A percentile compares a stretch with the other conserved stretches of the same genome.
Evolutionary conservation across 2,113 vertebrate species (phyloP).

Genomic region (Pachypanchax playfairii): DNA sequence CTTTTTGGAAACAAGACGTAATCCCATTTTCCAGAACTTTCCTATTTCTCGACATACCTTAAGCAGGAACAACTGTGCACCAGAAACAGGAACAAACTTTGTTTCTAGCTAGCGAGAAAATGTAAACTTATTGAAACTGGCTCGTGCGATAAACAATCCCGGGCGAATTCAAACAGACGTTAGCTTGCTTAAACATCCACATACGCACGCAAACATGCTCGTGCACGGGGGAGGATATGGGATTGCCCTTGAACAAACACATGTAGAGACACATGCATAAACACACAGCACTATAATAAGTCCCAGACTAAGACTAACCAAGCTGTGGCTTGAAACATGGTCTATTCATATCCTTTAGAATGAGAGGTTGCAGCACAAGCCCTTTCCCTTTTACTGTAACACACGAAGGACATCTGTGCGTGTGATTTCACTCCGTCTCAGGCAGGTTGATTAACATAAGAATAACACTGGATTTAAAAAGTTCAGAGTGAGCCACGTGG

Average conservation of each 20-base stretch:
- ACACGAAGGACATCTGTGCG: slow-evolving; percentile 60
- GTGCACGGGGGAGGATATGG: slow-evolving; percentile 41
- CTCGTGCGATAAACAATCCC: slow-evolving; percentile 54
- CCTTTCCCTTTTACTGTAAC: slow-evolving; percentile 55
- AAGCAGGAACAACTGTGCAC: slow-evolving; percentile 46
- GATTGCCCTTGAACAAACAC: slow-evolving; percentile 67
- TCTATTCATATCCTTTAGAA: slow-evolving; percentile 83
- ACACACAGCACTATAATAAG: slow-evolving; percentile 81
- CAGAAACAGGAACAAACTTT: slow-evolving; percentile 65
- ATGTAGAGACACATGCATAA: slow-evolving; percentile 70
- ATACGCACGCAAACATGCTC: slow-evolving; percentile 55
- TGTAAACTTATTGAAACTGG: slow-evolving; percentile 68
- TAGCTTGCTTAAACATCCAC: slow-evolving; percentile 62
- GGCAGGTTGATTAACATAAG: slow-evolving; percentile 57
- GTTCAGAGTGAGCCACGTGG: slow-evolving; percentile 35
- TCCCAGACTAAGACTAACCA: slow-evolving; percentile 80
- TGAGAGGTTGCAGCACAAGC: slow-evolving; percentile 76
- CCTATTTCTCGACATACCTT: slow-evolving; percentile 48
- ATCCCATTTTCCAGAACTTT: slow-evolving; percentile 68
- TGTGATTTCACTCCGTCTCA: slow-evolving; percentile 34
- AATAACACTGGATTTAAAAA: slow-evolving; percentile 44
- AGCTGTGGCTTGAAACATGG: slow-evolving; percentile 77
- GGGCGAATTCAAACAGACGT: slow-evolving; percentile 52
- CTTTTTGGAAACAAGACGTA: slow-evolving; percentile 42
- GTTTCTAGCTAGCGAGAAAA: slow-evolving; percentile 47